These are phyloP conservation scores for Schizaphis graminum DNA, from an alignment of 2,888 invertebrate species.

Conservation along the genomic window DNA sequence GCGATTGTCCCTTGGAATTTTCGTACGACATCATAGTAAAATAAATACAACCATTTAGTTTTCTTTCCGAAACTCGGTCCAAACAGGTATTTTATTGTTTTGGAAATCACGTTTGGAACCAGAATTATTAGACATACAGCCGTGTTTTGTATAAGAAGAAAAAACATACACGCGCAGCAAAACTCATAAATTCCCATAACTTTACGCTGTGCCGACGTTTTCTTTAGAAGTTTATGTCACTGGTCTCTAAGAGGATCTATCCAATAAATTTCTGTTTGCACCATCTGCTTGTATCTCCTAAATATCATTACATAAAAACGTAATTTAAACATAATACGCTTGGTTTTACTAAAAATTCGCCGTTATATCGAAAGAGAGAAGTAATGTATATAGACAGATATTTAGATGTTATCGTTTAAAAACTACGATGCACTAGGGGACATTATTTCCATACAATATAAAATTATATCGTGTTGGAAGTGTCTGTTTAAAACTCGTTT, in stretches of 20 bases:
- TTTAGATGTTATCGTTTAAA: slow-evolving; percentile 29
- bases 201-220: slow-evolving; percentile 30
- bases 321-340: slow-evolving; percentile 12
- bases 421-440: background rate
- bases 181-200: slow-evolving; percentile 52
- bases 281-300: slow-evolving; percentile 27
- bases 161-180: background rate
- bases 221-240: slow-evolving; percentile 41
- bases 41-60: background rate
- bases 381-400: background rate
- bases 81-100: slow-evolving; percentile 57
- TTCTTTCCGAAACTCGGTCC: background rate
- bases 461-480: background rate
- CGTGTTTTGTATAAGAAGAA: slow-evolving; percentile 20
- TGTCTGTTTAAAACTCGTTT: background rate
- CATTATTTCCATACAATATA: background rate
- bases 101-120: slow-evolving; percentile 13
- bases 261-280: slow-evolving; percentile 49
- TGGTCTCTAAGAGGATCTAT: slow-evolving; percentile 27
- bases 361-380: slow-evolving; percentile 20
- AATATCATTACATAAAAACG: slow-evolving; percentile 29
- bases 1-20: background rate
- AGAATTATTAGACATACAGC: slow-evolving; percentile 13
- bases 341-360: slow-evolving; percentile 23
- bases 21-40: background rate